Base-by-base conservation (phyloP, 1,140 invertebrate species). In the Marisa cornuarietis region DNA sequence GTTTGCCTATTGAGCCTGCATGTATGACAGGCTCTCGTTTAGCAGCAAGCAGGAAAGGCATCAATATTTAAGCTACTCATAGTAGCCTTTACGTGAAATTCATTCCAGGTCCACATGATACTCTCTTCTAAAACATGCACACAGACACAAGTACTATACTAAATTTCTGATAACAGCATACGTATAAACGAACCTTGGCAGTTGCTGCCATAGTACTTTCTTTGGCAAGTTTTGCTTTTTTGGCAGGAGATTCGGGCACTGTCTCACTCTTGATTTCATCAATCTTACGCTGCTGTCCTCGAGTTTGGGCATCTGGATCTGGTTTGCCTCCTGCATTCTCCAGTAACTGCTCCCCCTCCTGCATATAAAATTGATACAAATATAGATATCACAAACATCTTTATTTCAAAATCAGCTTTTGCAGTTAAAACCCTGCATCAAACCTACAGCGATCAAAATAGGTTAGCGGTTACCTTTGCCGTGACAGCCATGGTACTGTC, bases 221-320 rank as follows among this genome's bases (percentile, higher is more conserved):
- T 81, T 86, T 87, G 42, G 84, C 49, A 66, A 86, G 52, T 61
- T 79, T 81, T 65, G 83, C 26, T 83, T 88, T 88, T 68, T 88
- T 87, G 31, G 84, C 81, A 52, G 85, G 83, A 24, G 84, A 76
- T 62, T 83, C 83, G 7, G 79, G 51, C 31, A 83, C 63, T 66
- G 82, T 83, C 68, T 87, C 87, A 8, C 84, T 83, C 61, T 84
- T 82, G 51, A 87, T 83, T 51, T 85, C 85, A 24, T 88, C 88
- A 52, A 88, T 78, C 68, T 88, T 85, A 54, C 88, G 86, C 79
- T 89, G 86, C 73, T 90, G 87, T 26, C 86, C 85, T 63, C 88
- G 75, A 7, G 87, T 90, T 65, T 84, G 76, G n/a, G 85, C 87
- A 85, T 89, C 89, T 26, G 82, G 84, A 79, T 90, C 89, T 11